Percentiles rank a stretch among this genome's conserved stretches.
phyloP scores from a whole-genome alignment of 92 coral and sea anemone species.

The Phenganax stokvisi region DNA sequence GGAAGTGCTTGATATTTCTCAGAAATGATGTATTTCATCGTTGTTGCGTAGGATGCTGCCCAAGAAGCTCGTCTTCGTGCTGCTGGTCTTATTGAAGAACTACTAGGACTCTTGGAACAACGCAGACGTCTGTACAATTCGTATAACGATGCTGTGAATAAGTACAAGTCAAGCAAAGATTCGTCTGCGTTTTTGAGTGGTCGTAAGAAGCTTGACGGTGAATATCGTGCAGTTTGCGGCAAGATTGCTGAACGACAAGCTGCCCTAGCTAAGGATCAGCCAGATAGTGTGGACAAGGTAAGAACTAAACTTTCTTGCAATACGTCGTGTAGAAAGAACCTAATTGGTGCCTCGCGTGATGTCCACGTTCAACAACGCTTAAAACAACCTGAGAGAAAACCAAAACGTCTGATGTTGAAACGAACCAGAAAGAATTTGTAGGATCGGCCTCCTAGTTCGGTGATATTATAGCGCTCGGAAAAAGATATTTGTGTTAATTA shows the following conservation, averaged over 20 bases:
- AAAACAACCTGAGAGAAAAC: no score
- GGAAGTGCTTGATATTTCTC: no score
- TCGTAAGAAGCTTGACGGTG: conserved; percentile 91
- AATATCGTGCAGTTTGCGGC: conserved; percentile 79
- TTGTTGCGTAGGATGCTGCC: conserved; percentile 67
- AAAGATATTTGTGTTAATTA: no score
- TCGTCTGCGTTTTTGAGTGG: conserved; percentile 76
- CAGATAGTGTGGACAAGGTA: conserved; percentile 89
- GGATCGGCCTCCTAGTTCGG: no score
- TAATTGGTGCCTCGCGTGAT: no score
- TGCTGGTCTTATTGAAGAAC: conserved; percentile 89
- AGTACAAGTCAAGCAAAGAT: conserved; percentile 87
- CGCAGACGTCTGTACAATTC: conserved; percentile 90
- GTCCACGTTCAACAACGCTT: no score
- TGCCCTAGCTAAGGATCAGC: conserved; percentile 83
- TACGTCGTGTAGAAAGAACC: no score
- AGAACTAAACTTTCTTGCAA: background rate
- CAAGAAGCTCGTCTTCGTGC: conserved; percentile 95
- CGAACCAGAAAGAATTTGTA: no score
- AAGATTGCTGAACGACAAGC: conserved; percentile 76
- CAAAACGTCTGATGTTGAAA: no score
- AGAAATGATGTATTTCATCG: background rate
- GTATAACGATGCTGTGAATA: conserved; percentile 82
- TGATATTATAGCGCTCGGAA: no score
- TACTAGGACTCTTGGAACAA: conserved; percentile 78